Conservation (phyloP, 2,888 invertebrate species). For the Masnerella sp. region DNA sequence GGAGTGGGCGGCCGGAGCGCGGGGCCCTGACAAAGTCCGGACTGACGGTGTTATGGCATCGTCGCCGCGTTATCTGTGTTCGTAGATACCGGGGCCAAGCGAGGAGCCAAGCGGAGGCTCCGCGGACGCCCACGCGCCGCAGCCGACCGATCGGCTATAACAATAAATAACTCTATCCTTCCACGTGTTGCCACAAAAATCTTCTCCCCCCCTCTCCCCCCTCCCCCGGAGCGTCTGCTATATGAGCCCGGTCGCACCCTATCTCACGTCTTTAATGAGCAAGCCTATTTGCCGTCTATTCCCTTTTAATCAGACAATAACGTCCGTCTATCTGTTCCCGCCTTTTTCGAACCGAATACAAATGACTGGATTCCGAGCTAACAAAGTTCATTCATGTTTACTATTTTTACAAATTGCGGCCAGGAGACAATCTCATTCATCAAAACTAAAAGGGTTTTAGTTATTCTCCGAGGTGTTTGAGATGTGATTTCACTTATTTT, state of each 20-base stretch:
- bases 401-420: too few relatives aligned
- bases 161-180: constrained; percentile 76
- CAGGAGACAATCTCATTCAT: too few relatives aligned
- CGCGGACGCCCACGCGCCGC: constrained; percentile 73
- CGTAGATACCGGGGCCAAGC: constrained; percentile 60
- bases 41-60: constrained; percentile 67
- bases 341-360: neutral
- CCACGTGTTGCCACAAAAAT: constrained; percentile 73
- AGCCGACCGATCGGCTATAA: constrained; percentile 72
- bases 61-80: constrained; percentile 64
- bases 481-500: too few relatives aligned
- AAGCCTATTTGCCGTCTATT: constrained; percentile 24
- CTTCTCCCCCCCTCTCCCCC: constrained; percentile 60
- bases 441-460: too few relatives aligned
- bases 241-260: constrained; percentile 42
- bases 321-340: neutral
- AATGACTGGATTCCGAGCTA: neutral
- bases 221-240: constrained; percentile 15
- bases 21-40: constrained; percentile 71
- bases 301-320: constrained; percentile 27
- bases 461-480: too few relatives aligned
- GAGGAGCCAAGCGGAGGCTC: constrained; percentile 65
- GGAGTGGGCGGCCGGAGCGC: constrained; percentile 73
- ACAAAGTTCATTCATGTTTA: too few relatives aligned
- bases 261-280: constrained; percentile 49